Percentiles rank a stretch among this genome's conserved stretches.
Evolutionary conservation across 2,797 vertebrate species (phyloP).

Genomic region (Liparis tanakae): DNA sequence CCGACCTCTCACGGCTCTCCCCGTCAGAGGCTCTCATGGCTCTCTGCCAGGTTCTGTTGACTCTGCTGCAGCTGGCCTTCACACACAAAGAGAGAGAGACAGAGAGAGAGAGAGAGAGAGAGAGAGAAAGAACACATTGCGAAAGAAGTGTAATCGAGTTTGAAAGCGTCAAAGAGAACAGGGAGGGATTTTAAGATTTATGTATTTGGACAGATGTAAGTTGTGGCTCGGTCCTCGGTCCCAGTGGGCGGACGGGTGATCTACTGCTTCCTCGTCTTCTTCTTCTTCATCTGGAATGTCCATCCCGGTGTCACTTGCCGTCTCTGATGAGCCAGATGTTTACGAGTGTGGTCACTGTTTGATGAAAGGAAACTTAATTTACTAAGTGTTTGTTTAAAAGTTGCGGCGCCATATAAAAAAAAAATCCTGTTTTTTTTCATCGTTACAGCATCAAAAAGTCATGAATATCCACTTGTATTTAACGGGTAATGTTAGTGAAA

Average conservation of each 20-base stretch:
- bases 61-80: conserved; percentile 41
- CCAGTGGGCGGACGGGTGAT: conserved; percentile 28
- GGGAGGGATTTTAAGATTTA: conserved; percentile 44
- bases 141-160: conserved; percentile 49
- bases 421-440: no score
- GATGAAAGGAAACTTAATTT: no score
- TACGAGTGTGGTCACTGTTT: background rate
- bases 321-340: conserved; percentile 30
- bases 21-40: background rate
- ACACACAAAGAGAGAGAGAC: background rate
- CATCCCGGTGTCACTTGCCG: background rate
- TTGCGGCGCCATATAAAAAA: background rate
- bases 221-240: conserved; percentile 22
- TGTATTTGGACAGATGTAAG: conserved; percentile 25
- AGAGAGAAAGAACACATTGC: conserved; percentile 46
- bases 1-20: conserved; percentile 36
- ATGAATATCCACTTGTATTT: background rate
- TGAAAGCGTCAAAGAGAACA: conserved; percentile 29
- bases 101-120: conserved; percentile 1
- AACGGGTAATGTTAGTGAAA: background rate
- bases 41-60: conserved; percentile 40
- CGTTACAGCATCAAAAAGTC: background rate
- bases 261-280: conserved; percentile 32
- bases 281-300: conserved; percentile 25
- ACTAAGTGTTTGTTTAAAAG: no score